Conservation (phyloP, 2,888 invertebrate species). For the Anthrax anthrax region DNA sequence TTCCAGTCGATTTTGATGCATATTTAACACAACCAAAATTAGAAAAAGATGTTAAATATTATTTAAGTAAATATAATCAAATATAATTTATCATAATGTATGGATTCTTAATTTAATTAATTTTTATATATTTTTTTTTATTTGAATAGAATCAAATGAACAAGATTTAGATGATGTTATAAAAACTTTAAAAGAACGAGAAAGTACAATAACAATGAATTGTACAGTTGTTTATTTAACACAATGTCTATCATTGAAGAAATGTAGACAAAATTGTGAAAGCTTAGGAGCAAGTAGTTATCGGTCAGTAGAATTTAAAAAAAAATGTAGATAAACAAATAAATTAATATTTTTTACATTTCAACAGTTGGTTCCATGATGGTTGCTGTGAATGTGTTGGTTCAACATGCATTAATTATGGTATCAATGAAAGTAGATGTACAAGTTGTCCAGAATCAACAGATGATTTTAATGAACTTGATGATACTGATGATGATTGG, state of each 20-base stretch:
- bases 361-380: constrained; percentile 70
- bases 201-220: constrained; percentile 56
- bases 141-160: constrained; percentile 46
- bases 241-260: constrained; percentile 76
- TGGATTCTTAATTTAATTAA: background rate
- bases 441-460: constrained; percentile 48
- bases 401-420: constrained; percentile 75
- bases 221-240: constrained; percentile 87
- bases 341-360: background rate
- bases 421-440: constrained; percentile 71
- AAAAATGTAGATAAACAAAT: background rate
- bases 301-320: constrained; percentile 12
- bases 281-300: constrained; percentile 33
- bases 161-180: constrained; percentile 40
- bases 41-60: constrained; percentile 55
- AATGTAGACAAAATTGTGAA: constrained; percentile 66
- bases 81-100: constrained; percentile 8
- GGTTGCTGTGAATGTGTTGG: constrained; percentile 92
- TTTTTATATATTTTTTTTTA: background rate
- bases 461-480: constrained; percentile 38
- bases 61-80: constrained; percentile 46
- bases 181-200: constrained; percentile 19
- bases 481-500: constrained; percentile 24
- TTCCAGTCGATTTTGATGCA: constrained; percentile 58
- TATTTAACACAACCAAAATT: constrained; percentile 47